A percentile compares a stretch with the other conserved stretches of the same genome.
Evolutionary conservation across 2,797 vertebrate genomes (phyloP).

Genomic region (Euphonia xanthogaster): DNA sequence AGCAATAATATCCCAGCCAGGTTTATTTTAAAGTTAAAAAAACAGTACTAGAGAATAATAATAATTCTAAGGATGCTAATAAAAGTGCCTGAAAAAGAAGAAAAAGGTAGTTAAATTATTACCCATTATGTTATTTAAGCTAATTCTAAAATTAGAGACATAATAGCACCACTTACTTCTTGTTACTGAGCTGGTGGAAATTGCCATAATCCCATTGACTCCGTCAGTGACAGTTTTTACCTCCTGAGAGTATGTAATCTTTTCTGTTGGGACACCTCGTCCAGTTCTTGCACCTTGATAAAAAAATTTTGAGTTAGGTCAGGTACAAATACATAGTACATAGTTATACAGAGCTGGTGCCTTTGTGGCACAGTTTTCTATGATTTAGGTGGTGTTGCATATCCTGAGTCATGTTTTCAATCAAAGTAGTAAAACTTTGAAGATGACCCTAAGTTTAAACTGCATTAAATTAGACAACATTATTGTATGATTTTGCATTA

Average conservation of each 20-base stretch:
- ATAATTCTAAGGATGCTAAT: not conserved
- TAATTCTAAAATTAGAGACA: not conserved
- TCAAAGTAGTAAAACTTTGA: not conserved
- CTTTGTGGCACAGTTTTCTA: not conserved
- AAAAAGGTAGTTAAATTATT: not conserved
- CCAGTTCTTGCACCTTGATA: not conserved
- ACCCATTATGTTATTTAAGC: not conserved
- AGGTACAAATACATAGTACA: not conserved
- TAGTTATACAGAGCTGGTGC: not conserved
- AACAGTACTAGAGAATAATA: fast-evolving
- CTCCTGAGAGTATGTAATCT: not conserved
- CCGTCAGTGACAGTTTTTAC: not conserved
- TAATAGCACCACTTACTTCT: not conserved
- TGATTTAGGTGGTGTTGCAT: not conserved
- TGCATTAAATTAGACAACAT: not conserved
- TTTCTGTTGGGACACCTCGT: not conserved
- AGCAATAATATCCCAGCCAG: not conserved
- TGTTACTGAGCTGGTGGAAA: not conserved
- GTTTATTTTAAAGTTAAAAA: not conserved
- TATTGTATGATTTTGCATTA: not conserved
- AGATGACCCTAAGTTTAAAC: not conserved
- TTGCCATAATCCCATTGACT: not conserved
- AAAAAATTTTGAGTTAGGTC: not conserved
- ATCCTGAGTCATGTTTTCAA: not conserved
- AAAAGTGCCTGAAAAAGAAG: not conserved